These are phyloP conservation scores for Ceryle rudis DNA, from an alignment of 2,797 vertebrate species.

Conservation along the genomic window DNA sequence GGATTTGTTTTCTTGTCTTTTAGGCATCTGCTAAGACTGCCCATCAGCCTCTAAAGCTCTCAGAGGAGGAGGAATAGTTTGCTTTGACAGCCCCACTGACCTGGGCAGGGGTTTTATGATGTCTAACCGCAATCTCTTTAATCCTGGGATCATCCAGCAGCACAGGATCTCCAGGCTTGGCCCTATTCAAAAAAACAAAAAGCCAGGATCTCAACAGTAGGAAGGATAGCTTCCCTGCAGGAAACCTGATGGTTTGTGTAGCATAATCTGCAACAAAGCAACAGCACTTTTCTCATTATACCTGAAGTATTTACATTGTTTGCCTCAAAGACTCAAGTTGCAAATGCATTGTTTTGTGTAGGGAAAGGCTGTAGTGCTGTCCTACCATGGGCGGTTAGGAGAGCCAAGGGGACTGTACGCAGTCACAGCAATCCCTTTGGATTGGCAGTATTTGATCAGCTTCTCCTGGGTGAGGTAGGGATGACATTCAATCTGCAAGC, in stretches of 20 bases:
- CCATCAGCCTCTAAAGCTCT: not conserved
- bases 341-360: not conserved
- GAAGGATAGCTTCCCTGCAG: not conserved
- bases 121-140: conserved; percentile 85
- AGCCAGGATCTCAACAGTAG: not conserved
- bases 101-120: conserved; percentile 89
- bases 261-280: not conserved
- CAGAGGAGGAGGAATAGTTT: not conserved
- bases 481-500: not conserved
- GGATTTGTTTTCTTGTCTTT: not conserved
- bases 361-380: not conserved
- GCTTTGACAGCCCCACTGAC: conserved; percentile 50
- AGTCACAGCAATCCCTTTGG: not conserved
- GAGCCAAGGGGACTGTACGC: not conserved
- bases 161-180: conserved; percentile 82
- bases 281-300: not conserved
- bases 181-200: conserved; percentile 75
- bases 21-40: not conserved
- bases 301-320: not conserved
- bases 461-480: not conserved
- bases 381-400: conserved; percentile 78
- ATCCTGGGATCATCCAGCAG: conserved; percentile 88
- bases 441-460: not conserved
- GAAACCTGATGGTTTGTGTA: not conserved
- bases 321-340: not conserved